phyloP scores from a whole-genome alignment of 2,113 vertebrate species.

The Phocoena phocoena region DNA sequence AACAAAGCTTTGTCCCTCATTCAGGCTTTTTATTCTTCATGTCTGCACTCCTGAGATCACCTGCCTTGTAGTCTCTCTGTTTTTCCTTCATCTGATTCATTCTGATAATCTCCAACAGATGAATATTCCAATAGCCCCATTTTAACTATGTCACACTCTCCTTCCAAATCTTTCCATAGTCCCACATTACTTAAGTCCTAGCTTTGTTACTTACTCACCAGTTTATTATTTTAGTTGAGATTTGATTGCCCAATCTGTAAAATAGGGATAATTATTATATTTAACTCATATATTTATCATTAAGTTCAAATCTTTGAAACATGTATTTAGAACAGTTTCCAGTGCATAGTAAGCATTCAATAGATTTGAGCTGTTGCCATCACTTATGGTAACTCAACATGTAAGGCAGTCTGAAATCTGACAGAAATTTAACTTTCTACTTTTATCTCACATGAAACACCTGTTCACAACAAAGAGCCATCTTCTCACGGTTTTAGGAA shows the following conservation, averaged over 20 bases:
- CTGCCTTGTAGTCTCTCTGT: accelerated
- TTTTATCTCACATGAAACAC: neutral
- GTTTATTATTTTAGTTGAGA: neutral
- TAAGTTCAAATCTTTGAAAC: conserved; percentile 8
- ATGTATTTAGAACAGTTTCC: neutral
- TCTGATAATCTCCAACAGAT: neutral
- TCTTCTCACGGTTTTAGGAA: neutral
- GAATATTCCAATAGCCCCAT: neutral
- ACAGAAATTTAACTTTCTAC: neutral
- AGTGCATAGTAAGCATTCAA: neutral
- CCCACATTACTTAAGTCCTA: neutral
- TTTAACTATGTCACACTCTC: neutral
- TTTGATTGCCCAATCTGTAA: neutral
- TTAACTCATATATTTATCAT: neutral
- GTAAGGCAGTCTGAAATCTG: conserved; percentile 15
- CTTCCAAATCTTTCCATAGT: neutral
- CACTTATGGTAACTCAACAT: neutral
- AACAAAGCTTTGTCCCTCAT: neutral
- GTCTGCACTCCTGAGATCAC: neutral
- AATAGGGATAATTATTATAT: neutral
- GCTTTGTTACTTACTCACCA: neutral
- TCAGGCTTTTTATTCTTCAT: neutral
- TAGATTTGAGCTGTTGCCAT: neutral
- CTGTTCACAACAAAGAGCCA: neutral
- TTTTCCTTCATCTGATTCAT: neutral